A percentile compares a stretch with the other conserved stretches of the same genome.
These are phyloP conservation scores for Drosophila nasuta DNA, from an alignment of 1,140 invertebrate species.

Conservation along the genomic window DNA sequence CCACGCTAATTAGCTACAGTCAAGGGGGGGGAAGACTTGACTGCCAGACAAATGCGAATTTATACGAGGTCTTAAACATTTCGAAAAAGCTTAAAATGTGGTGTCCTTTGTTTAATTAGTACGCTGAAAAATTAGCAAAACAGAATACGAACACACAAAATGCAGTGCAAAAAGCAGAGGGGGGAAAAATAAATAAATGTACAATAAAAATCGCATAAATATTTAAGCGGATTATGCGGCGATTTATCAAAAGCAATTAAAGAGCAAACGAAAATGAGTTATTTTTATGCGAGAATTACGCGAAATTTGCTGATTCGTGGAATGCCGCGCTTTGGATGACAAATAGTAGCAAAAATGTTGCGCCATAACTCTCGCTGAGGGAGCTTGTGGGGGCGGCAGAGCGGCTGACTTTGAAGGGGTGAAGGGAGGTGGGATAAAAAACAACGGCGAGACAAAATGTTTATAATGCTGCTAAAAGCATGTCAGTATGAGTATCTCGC, in stretches of 20 bases:
- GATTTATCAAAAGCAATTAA: conserved; percentile 83
- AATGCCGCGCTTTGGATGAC: conserved; percentile 72
- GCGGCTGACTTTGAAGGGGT: no score
- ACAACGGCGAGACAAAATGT: conserved; percentile 68
- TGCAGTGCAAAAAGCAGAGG: conserved; percentile 6
- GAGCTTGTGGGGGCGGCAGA: neutral
- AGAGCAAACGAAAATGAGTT: conserved; percentile 58
- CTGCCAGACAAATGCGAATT: conserved; percentile 67
- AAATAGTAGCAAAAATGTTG: conserved; percentile 83
- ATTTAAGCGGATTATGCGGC: conserved; percentile 80
- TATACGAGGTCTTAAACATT: conserved; percentile 60
- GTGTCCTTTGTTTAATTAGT: conserved; percentile 82
- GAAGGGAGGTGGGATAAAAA: neutral
- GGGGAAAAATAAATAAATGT: conserved; percentile 1
- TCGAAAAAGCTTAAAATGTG: conserved; percentile 57
- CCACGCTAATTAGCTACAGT: conserved; percentile 69
- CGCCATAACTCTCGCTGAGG: conserved; percentile 25
- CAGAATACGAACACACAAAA: conserved; percentile 23
- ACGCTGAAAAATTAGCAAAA: conserved; percentile 73
- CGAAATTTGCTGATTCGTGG: conserved; percentile 59
- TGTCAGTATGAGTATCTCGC: conserved; percentile 68
- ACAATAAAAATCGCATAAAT: conserved; percentile 53
- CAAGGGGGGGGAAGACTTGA: neutral
- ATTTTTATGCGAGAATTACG: conserved; percentile 38
- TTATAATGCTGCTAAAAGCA: conserved; percentile 83